Evolutionary conservation across 2,797 vertebrate species (phyloP).

Genomic region (Xenentodon cancila): DNA sequence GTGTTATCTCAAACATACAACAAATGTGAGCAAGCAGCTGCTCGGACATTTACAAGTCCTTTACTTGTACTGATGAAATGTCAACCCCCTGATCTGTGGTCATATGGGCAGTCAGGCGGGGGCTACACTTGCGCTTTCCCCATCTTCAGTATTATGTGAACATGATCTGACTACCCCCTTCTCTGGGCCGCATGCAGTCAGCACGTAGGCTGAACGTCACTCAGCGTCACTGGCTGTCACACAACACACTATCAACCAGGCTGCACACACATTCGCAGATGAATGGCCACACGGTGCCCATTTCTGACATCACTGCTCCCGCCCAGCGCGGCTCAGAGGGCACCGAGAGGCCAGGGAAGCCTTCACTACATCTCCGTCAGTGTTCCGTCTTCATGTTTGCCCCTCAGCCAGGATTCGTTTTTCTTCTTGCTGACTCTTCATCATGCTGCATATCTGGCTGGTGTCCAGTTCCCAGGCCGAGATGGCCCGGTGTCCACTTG

Average conservation of each 20-base stretch:
- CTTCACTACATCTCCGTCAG: slow-evolving; percentile 12
- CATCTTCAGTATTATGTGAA: slow-evolving; percentile 8
- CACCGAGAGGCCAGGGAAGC: slow-evolving; percentile 45
- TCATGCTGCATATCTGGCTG: slow-evolving; percentile 45
- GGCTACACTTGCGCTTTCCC: slow-evolving; percentile 8
- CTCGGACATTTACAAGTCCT: slow-evolving; percentile 12
- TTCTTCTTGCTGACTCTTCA: slow-evolving; percentile 23
- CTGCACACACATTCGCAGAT: slow-evolving; percentile 9
- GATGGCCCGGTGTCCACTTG: slow-evolving; percentile 53
- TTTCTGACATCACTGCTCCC: neutral
- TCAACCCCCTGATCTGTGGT: slow-evolving; percentile 31
- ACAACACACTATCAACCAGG: neutral
- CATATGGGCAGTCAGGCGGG: slow-evolving; percentile 2
- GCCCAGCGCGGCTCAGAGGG: slow-evolving; percentile 1
- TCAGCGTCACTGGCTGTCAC: slow-evolving; percentile 43
- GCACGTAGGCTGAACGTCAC: slow-evolving; percentile 49
- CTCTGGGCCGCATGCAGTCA: slow-evolving; percentile 21
- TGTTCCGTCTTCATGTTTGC: neutral
- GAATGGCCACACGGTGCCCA: slow-evolving; percentile 13
- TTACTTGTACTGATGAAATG: slow-evolving; percentile 13
- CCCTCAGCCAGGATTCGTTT: slow-evolving; percentile 12
- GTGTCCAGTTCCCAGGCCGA: slow-evolving; percentile 80
- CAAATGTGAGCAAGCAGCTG: slow-evolving; percentile 34
- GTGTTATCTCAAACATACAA: slow-evolving; percentile 34
- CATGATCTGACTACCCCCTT: slow-evolving; percentile 17